Percentiles rank a stretch among this genome's conserved stretches.
phyloP scores from a whole-genome alignment of 2,113 vertebrate genomes.

The Onychostruthus taczanowskii region DNA sequence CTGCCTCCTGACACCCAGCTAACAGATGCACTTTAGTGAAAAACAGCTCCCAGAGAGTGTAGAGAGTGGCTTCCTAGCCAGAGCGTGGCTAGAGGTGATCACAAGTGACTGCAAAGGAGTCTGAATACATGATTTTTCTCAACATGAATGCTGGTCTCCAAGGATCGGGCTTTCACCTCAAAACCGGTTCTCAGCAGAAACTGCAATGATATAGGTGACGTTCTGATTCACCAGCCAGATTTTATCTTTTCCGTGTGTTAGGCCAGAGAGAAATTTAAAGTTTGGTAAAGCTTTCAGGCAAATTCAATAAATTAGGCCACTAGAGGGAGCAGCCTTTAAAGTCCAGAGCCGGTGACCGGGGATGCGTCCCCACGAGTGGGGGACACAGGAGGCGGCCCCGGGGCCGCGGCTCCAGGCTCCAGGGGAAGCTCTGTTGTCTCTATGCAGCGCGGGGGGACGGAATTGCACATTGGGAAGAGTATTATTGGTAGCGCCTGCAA shows the following conservation, averaged over 20 bases:
- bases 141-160: not conserved
- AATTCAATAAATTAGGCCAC: not conserved
- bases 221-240: not conserved
- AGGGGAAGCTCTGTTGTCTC: not conserved
- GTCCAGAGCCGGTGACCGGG: not conserved
- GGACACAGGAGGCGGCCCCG: not conserved
- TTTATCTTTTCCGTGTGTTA: not conserved
- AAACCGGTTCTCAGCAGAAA: not conserved
- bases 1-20: not conserved
- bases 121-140: not conserved
- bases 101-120: not conserved
- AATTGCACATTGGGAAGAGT: not conserved
- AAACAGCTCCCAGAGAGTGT: not conserved
- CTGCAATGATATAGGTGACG: not conserved
- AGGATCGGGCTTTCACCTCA: not conserved
- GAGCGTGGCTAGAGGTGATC: not conserved
- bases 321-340: conserved; percentile 40
- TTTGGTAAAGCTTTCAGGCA: not conserved
- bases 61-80: not conserved
- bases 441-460: rapidly evolving
- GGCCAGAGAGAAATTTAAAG: not conserved
- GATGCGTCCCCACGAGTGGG: rapidly evolving
- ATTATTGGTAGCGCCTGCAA: not conserved
- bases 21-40: not conserved
- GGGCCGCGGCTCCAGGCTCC: rapidly evolving